Evolutionary conservation across 2,888 invertebrate genomes (phyloP), one percentile per base, ranked within the genome.

Genomic region (Patella caerulea): DNA sequence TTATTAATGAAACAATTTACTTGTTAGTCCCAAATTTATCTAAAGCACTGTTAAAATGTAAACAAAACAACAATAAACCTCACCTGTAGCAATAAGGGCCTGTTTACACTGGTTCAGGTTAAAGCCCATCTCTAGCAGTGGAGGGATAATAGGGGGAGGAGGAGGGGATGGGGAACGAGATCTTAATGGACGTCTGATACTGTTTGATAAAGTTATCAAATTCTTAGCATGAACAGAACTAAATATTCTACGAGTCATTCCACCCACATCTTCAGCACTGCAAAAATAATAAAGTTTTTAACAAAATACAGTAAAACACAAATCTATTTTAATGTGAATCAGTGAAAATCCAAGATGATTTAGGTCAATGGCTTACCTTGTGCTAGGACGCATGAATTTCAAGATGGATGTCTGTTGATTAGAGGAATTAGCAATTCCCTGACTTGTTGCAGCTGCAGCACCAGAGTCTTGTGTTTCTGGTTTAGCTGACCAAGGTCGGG

Each of bases 91-190:
- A 78, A 89, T 88, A 70, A 94, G 91, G 1, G 94, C 94, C 84
- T 92, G 93, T 83, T 93, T 91, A 75, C 94, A 93, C 83, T 94
- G 94, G 69, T 92, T 90, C 55, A 93, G 87, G 15, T 93, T 91
- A 88, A 94, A 94, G 70, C 94, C 94, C 94, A 94, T 94, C 89
- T 94, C 94, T 74, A 94, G 88, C 29, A 94, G 90, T 12, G 94
- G 93, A 1, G 92, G 91, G 0, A 93, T 93, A 45, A 94, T 92
- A 3, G 93, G 93, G 2, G 93, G 93, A 19, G 92, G 91, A 3
- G 93, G 92, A 2, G 90, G 89, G 3, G 90, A 89, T 1, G 88
- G 89, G 34, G 89, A 86, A 0, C 86, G 82, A n/a, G 84, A 82
- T 19, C 83, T 74, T 5, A 83, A 76, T 12, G 82, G 82, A 45